phyloP scores from a whole-genome alignment of 2,888 invertebrate species.

The Priapulus caudatus region DNA sequence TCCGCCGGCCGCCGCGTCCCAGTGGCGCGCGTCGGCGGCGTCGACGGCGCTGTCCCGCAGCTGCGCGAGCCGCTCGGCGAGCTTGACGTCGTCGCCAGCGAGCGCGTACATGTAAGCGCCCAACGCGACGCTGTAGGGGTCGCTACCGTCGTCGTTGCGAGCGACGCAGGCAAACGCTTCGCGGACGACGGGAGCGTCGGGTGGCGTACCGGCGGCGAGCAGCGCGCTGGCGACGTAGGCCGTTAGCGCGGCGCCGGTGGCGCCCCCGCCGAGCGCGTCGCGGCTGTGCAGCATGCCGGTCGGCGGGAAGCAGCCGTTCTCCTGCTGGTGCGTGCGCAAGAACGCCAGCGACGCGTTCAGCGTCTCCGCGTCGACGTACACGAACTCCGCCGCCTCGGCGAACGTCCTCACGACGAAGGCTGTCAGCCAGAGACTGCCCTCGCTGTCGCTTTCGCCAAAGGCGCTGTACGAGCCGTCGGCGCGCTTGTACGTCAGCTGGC shows the following conservation, averaged over 20 bases:
- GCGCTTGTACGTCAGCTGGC: conserved; percentile 59
- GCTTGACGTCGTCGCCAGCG: not conserved
- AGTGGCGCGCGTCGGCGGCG: not conserved
- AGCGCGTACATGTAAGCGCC: not conserved
- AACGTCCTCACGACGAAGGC: conserved; percentile 62
- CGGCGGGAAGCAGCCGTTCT: conserved; percentile 61
- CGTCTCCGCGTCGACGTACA: conserved; percentile 47
- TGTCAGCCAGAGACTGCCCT: conserved; percentile 46
- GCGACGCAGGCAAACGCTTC: not conserved
- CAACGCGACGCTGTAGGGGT: not conserved
- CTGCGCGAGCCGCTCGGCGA: not conserved
- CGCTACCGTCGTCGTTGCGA: not conserved
- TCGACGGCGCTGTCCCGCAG: not conserved
- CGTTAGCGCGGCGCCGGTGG: not conserved
- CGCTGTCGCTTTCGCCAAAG: conserved; percentile 27
- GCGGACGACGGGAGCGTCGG: not conserved
- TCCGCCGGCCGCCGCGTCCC: not conserved
- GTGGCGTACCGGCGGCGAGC: not conserved
- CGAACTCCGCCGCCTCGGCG: conserved; percentile 44
- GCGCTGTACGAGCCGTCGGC: conserved; percentile 37
- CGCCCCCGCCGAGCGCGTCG: not conserved
- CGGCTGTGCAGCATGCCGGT: conserved; percentile 53
- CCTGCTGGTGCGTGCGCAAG: conserved; percentile 47
- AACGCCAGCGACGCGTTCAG: conserved; percentile 25
- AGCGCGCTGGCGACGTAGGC: not conserved